phyloP scores from a whole-genome alignment of 2,113 vertebrate species.

The Rhabdornis inornatus region DNA sequence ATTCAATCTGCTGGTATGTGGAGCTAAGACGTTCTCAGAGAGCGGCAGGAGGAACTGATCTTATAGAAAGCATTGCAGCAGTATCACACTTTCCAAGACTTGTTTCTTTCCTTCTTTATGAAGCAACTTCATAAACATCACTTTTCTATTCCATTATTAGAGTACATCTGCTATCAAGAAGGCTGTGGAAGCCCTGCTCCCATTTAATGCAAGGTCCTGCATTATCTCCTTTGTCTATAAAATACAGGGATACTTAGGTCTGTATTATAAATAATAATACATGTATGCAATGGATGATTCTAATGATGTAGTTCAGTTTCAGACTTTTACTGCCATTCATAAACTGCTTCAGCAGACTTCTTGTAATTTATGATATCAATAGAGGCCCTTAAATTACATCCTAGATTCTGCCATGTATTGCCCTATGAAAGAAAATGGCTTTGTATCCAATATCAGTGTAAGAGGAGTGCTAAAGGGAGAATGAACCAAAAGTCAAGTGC shows the following conservation, averaged over 20 bases:
- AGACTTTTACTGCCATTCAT: conserved; percentile 76
- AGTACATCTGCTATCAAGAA: background rate
- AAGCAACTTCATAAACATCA: background rate
- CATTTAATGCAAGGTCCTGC: background rate
- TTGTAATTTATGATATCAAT: conserved; percentile 76
- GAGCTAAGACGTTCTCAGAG: background rate
- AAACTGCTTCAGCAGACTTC: conserved; percentile 71
- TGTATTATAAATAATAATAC: conserved; percentile 73
- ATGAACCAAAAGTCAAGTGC: conserved; percentile 68
- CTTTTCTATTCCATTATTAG: background rate
- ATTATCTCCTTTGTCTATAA: background rate
- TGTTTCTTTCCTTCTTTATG: background rate
- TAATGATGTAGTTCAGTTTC: conserved; percentile 70
- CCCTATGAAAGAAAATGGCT: conserved; percentile 66
- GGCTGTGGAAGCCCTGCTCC: background rate
- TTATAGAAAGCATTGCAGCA: background rate
- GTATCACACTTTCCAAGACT: background rate
- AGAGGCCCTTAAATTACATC: conserved; percentile 76
- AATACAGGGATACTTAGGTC: conserved; percentile 7
- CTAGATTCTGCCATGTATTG: conserved; percentile 66
- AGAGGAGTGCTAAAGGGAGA: conserved; percentile 58
- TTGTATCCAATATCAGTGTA: conserved; percentile 59
- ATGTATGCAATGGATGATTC: conserved; percentile 52
- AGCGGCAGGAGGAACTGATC: background rate
- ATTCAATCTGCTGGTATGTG: background rate